Evolutionary conservation across 1,140 invertebrate genomes (phyloP), one percentile per base, ranked within the genome.

Genomic region (Portunus trituberculatus): DNA sequence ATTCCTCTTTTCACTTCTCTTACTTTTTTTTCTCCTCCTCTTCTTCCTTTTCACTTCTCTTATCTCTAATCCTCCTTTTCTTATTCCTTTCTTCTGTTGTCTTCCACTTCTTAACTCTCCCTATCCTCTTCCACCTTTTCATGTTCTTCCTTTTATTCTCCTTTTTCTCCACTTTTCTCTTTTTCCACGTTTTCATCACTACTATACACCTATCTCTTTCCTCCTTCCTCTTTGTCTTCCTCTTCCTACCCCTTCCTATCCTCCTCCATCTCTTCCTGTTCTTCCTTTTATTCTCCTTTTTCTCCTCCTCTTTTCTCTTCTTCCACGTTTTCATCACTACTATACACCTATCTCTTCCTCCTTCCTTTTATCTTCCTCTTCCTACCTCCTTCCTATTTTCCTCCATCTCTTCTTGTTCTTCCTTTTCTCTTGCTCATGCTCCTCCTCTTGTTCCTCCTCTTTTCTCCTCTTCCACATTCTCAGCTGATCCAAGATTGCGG

Each of bases 401-500:
- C 25, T 20, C 39, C 29, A 4, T 25, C 20, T 20, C 20, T 76
- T 25, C 59, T 76, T 25, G 3, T 25, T 20, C 59, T 76, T 20
- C 59, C 20, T 25, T n/a, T 76, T 2, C 67, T 76, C 28, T 48
- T 92, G 39, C 45, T 52, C 25, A 16, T 48, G 10, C 45, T 29
- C 45, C 29, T 46, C n/a, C 52, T 67, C 91, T 3, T 76, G n/a
- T 28, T 67, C 14, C 31, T 32, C 29, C 76, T 25, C 29, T 29
- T 82, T 39, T n/a, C 91, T 84, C 92, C 48, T 87, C 92, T 84
- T 86, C 92, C 82, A 29, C 29, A 82, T 52, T 45, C 82, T 59
- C 28, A 25, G 82, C 91, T 92, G 52, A 32, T 76, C 32, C 67
- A 28, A 31, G 29, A 92, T 92, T 76, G 52, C 32, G 45, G 92